A percentile compares a stretch with the other conserved stretches of the same genome.
These are phyloP conservation scores for Apostichopus leukothele DNA, from an alignment of 53 echinoderm and acorn worm species.

Conservation along the genomic window DNA sequence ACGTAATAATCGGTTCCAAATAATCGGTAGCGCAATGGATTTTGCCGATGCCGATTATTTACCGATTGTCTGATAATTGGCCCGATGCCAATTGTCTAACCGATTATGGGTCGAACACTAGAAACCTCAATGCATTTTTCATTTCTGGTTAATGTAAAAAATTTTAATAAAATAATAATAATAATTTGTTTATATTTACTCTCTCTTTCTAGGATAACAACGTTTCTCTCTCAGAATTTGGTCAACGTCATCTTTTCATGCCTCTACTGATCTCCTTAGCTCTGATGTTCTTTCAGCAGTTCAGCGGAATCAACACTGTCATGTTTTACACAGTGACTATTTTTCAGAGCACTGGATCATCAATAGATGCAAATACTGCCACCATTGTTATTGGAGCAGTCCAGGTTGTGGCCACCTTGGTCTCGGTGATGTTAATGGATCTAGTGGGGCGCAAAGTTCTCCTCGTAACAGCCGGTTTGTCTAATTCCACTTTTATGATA, in stretches of 20 bases:
- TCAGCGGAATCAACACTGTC: constrained; percentile 95
- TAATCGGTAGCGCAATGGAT: no score
- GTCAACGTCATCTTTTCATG: constrained; percentile 57
- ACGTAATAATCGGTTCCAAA: no score
- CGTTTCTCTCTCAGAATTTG: constrained; percentile 63
- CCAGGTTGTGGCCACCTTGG: constrained; percentile 74
- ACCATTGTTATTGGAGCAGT: constrained; percentile 77
- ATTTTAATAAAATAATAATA: no score
- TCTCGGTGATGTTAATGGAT: constrained; percentile 81
- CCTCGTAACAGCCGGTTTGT: constrained; percentile 71
- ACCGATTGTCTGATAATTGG: no score
- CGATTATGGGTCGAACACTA: no score
- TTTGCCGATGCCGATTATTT: no score
- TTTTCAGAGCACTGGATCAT: constrained; percentile 66
- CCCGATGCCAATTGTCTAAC: no score
- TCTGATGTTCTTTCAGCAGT: constrained; percentile 97
- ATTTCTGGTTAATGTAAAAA: no score
- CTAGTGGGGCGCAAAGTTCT: constrained; percentile 77
- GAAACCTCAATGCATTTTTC: no score
- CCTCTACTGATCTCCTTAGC: constrained; percentile 76
- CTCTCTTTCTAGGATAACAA: constrained; percentile 17
- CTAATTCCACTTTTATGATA: not conserved
- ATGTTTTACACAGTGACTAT: constrained; percentile 94
- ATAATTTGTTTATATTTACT: no score
- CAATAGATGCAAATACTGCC: constrained; percentile 61